phyloP scores from a whole-genome alignment of 2,797 vertebrate species.

The Zenarchopterus dispar region DNA sequence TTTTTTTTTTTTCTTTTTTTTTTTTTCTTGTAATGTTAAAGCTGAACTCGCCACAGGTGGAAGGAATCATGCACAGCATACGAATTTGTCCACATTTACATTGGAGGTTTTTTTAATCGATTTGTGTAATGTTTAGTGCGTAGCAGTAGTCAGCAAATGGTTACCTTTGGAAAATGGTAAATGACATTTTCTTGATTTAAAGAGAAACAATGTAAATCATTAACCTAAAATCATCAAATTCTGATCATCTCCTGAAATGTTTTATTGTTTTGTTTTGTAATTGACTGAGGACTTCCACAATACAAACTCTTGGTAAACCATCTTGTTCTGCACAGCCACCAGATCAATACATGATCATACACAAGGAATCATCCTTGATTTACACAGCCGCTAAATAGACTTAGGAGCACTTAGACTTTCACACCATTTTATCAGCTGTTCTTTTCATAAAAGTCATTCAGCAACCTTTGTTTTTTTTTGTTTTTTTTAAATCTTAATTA shows the following conservation, averaged over 20 bases:
- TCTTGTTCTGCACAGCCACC: no score
- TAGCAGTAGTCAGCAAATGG: neutral
- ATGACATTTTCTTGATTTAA: neutral
- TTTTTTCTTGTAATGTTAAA: conserved; percentile 18
- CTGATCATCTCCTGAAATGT: neutral
- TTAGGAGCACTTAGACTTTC: no score
- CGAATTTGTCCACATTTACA: neutral
- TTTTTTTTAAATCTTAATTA: neutral
- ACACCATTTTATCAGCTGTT: neutral
- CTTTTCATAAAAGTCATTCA: neutral
- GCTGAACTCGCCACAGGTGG: conserved; percentile 21
- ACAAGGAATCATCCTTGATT: no score
- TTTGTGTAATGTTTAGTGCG: conserved; percentile 1
- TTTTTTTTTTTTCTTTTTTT: neutral
- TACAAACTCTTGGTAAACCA: no score
- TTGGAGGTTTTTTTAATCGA: conserved; percentile 3
- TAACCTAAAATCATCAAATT: no score
- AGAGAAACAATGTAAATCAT: neutral
- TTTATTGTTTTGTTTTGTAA: neutral
- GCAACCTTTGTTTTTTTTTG: no score
- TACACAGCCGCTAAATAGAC: no score
- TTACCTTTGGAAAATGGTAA: neutral
- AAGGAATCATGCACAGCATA: conserved; percentile 10
- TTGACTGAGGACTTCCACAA: neutral
- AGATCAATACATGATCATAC: no score